These are phyloP conservation scores for Esox masquinongy DNA, from an alignment of 2,797 vertebrate species.

Conservation along the genomic window DNA sequence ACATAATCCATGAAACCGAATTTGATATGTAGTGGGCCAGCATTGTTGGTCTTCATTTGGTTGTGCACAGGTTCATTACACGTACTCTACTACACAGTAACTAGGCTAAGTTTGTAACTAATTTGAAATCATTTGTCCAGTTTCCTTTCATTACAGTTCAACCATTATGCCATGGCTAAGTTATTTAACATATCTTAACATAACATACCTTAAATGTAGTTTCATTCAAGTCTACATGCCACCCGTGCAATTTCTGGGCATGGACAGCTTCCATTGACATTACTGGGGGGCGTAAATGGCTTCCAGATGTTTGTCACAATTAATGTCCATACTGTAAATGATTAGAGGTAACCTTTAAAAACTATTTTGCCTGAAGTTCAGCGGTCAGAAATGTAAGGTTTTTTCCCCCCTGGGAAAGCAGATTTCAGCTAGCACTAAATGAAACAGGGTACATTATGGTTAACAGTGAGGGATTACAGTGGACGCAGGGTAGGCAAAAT, in stretches of 20 bases:
- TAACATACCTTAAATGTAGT: neutral
- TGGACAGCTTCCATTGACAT: slow-evolving; percentile 44
- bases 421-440: slow-evolving; percentile 43
- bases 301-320: slow-evolving; percentile 69
- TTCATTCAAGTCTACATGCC: neutral
- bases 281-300: slow-evolving; percentile 56
- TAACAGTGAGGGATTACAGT: slow-evolving; percentile 52
- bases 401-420: slow-evolving; percentile 45
- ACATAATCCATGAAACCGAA: neutral
- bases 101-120: neutral
- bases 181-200: neutral
- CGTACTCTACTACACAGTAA: neutral
- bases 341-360: slow-evolving; percentile 64
- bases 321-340: slow-evolving; percentile 68
- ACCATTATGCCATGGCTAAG: neutral
- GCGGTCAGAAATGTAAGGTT: slow-evolving; percentile 49
- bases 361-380: slow-evolving; percentile 42
- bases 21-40: neutral
- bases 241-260: neutral
- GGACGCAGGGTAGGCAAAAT: slow-evolving; percentile 55
- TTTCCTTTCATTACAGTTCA: neutral
- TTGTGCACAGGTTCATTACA: neutral
- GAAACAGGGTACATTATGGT: slow-evolving; percentile 47
- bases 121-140: too few relatives aligned
- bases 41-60: neutral